A percentile compares a stretch with the other conserved stretches of the same genome.
Conservation (phyloP, 2,113 vertebrate genomes). For the Pao palembangensis region DNA sequence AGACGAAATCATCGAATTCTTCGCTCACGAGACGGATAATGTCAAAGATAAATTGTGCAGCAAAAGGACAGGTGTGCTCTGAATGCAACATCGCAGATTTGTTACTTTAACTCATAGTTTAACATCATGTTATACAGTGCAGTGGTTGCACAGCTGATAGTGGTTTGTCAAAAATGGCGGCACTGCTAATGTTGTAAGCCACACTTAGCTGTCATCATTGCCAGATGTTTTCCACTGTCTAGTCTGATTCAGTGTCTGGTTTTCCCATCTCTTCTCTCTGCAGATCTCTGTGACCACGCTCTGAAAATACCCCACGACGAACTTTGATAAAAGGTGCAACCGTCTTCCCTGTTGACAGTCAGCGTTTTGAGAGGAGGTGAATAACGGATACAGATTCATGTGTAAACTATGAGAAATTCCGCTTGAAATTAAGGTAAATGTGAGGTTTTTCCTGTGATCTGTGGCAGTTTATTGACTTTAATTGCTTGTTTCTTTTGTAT, state of each 20-base stretch:
- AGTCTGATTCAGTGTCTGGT: background rate
- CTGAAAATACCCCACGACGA: conserved; percentile 87
- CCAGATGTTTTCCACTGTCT: background rate
- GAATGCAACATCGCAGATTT: background rate
- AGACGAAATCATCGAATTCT: conserved; percentile 94
- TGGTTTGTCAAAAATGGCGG: too few relatives aligned
- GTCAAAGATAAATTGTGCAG: conserved; percentile 96
- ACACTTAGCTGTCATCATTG: too few relatives aligned
- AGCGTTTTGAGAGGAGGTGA: too few relatives aligned
- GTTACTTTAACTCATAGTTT: too few relatives aligned
- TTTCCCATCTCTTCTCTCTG: conserved; percentile 18
- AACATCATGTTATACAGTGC: too few relatives aligned
- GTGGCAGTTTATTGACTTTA: conserved; percentile 10
- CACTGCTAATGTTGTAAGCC: too few relatives aligned
- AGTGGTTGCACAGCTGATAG: too few relatives aligned
- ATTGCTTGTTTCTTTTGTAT: background rate
- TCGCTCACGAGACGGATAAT: conserved; percentile 86
- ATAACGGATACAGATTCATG: too few relatives aligned
- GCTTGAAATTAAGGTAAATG: background rate
- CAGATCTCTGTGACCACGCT: conserved; percentile 94
- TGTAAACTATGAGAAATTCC: too few relatives aligned
- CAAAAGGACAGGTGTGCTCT: conserved; percentile 84
- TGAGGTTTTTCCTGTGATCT: conserved; percentile 10
- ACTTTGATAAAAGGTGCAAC: conserved; percentile 73
- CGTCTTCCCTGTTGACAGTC: conserved; percentile 6